phyloP scores from a whole-genome alignment of 2,797 vertebrate genomes.

The Anableps anableps region DNA sequence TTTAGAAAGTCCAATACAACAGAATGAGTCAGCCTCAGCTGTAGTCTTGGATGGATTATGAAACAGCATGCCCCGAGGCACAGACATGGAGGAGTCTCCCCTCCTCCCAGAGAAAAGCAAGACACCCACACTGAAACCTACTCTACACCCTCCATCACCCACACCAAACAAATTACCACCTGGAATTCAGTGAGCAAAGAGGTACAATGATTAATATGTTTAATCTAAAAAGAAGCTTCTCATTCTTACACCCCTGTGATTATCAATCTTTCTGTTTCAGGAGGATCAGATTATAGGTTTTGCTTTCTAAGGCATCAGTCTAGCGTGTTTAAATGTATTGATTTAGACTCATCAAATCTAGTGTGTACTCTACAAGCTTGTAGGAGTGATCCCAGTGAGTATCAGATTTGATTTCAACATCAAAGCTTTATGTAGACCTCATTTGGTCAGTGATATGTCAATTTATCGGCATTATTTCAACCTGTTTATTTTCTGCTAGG shows the following conservation, averaged over 20 bases:
- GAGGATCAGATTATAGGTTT: not conserved
- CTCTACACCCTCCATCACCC: not conserved
- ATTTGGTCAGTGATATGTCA: too few species aligned
- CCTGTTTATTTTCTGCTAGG: too few species aligned
- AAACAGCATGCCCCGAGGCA: not conserved
- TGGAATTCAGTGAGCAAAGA: not conserved
- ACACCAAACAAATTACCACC: not conserved
- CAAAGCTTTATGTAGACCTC: too few species aligned
- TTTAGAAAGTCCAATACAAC: not conserved
- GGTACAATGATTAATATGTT: not conserved
- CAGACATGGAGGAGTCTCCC: not conserved
- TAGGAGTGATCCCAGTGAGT: too few species aligned
- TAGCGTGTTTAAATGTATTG: too few species aligned
- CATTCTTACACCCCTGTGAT: not conserved
- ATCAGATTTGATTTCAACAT: too few species aligned
- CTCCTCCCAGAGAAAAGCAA: not conserved
- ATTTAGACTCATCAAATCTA: too few species aligned
- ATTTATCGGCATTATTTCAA: too few species aligned
- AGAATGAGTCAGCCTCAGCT: not conserved
- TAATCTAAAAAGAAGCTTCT: not conserved
- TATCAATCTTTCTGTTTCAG: not conserved
- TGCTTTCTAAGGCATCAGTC: not conserved
- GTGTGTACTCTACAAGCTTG: too few species aligned
- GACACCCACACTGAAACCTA: conserved; percentile 11
- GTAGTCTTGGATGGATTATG: conserved; percentile 9